Base-by-base conservation (phyloP, 2,888 invertebrate species). In the Nycteola revayana region DNA sequence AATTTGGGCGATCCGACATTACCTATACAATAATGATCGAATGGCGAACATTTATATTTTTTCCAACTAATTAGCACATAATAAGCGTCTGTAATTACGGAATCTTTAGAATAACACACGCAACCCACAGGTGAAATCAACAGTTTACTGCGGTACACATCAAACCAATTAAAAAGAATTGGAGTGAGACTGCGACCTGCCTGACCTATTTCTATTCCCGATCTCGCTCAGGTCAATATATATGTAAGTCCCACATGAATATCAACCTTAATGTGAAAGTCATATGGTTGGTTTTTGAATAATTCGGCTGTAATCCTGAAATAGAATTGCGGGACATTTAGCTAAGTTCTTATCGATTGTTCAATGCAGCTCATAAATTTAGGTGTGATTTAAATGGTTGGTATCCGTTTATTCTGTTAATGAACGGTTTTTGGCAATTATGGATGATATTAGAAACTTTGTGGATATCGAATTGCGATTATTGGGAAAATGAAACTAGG, bases 201-300 rank as follows among this genome's bases (percentile, higher is more conserved):
- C 60, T 80, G 83, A 82, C 84, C 84, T 65, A 83, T 81, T 83
- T 84, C 69, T 67, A 60, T 54, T 60, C 60, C 60, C 68, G 60
- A 67, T 66, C 61, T 64, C 54, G 31, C 56, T 60, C 66, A 69
- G 79, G 75, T 81, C 78, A 77, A 60, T 59, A 63, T 57, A 48
- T 42, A 28, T 27, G 7, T 6, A 25, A 17, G 9, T 24, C 1
- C 18, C 36, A 46, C 11, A 25, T 23, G 23, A 64, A 64, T 46
- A 36, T 45, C 24, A 51, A 52, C 65, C 38, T 46, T 72, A 59
- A 23, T 0, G 0, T 1, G 0, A 6, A 1, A 0, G 0, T 0
- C 0, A 17, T 59, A 62, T 42, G 51, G 57, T 42, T 21, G 23
- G 24, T 32, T 48, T 64, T 45, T 1, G 18, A 9, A 3, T 22